Conservation (phyloP, 2,888 invertebrate species). For the Spodoptera littoralis region DNA sequence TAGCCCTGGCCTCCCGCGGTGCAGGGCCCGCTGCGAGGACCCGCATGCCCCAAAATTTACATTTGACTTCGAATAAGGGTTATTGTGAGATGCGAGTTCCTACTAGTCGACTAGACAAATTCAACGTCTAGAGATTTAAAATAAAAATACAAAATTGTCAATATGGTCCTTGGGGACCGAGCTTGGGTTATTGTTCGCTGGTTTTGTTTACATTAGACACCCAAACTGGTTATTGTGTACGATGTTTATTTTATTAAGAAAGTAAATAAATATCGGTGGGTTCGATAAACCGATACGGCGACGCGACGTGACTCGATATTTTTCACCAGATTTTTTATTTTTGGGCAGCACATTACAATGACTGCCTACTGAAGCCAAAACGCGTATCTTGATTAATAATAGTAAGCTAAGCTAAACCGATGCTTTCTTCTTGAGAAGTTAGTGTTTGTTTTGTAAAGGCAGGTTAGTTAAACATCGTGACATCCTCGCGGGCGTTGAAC, state of each 20-base stretch:
- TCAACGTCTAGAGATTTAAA: slow-evolving; percentile 69
- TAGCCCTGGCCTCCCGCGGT: slow-evolving; percentile 74
- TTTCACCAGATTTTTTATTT: slow-evolving; percentile 38
- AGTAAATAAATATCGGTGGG: slow-evolving; percentile 51
- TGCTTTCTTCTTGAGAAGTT: slow-evolving; percentile 55
- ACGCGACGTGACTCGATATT: slow-evolving; percentile 42
- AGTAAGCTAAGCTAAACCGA: slow-evolving; percentile 18
- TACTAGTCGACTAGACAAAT: slow-evolving; percentile 61
- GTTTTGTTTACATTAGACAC: slow-evolving; percentile 68
- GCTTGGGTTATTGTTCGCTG: slow-evolving; percentile 59
- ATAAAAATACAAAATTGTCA: slow-evolving; percentile 74
- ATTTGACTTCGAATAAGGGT: slow-evolving; percentile 76
- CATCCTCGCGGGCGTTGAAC: slow-evolving; percentile 79
- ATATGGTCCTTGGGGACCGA: slow-evolving; percentile 63
- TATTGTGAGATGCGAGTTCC: slow-evolving; percentile 62
- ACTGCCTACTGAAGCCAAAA: neutral
- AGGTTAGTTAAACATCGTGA: slow-evolving; percentile 77
- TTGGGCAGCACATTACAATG: neutral
- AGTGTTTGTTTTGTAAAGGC: slow-evolving; percentile 68
- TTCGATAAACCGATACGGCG: slow-evolving; percentile 22
- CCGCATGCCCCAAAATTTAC: slow-evolving; percentile 80
- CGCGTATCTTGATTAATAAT: slow-evolving; percentile 19
- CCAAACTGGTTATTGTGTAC: slow-evolving; percentile 57
- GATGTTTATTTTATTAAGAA: slow-evolving; percentile 56
- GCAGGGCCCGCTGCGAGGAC: slow-evolving; percentile 70